A percentile compares a stretch with the other conserved stretches of the same genome.
These are phyloP conservation scores for Danio tinwini DNA, from an alignment of 2,797 vertebrate genomes.

Conservation along the genomic window DNA sequence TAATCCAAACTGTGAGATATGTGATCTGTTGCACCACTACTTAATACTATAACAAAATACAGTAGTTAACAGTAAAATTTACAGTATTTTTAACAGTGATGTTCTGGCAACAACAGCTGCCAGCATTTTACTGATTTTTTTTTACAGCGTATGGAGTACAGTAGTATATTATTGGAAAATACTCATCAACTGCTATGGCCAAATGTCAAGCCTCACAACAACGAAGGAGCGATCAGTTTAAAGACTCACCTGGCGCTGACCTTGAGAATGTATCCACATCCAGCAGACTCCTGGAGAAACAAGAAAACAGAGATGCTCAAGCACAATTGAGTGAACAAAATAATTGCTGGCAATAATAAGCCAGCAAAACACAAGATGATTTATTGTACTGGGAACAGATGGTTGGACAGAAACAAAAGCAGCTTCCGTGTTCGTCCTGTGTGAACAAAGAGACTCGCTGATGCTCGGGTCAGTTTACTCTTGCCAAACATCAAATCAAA, in stretches of 20 bases:
- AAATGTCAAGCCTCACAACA: slow-evolving; percentile 5
- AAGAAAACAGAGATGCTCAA: slow-evolving; percentile 38
- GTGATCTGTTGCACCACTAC: too few relatives aligned
- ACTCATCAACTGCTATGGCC: not conserved
- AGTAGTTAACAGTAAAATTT: too few relatives aligned
- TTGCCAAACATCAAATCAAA: slow-evolving; percentile 30
- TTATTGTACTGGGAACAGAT: slow-evolving; percentile 6
- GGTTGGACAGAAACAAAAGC: slow-evolving; percentile 34
- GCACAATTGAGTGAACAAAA: slow-evolving; percentile 4
- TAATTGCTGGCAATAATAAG: not conserved
- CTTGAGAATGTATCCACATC: slow-evolving; percentile 97
- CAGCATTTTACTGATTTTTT: too few relatives aligned
- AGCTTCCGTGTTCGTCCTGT: slow-evolving; percentile 17
- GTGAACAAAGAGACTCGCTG: slow-evolving; percentile 42
- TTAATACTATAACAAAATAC: too few relatives aligned
- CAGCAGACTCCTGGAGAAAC: slow-evolving; percentile 84
- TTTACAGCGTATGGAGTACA: too few relatives aligned
- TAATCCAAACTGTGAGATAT: too few relatives aligned
- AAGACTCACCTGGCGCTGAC: slow-evolving; percentile 89
- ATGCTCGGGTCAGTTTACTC: slow-evolving; percentile 26
- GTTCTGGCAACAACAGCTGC: too few relatives aligned
- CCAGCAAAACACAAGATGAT: not conserved
- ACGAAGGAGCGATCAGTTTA: not conserved
- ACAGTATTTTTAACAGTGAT: too few relatives aligned
- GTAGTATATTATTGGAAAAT: too few relatives aligned